phyloP scores from a whole-genome alignment of 2,888 invertebrate genomes.

The Papilio protenor region DNA sequence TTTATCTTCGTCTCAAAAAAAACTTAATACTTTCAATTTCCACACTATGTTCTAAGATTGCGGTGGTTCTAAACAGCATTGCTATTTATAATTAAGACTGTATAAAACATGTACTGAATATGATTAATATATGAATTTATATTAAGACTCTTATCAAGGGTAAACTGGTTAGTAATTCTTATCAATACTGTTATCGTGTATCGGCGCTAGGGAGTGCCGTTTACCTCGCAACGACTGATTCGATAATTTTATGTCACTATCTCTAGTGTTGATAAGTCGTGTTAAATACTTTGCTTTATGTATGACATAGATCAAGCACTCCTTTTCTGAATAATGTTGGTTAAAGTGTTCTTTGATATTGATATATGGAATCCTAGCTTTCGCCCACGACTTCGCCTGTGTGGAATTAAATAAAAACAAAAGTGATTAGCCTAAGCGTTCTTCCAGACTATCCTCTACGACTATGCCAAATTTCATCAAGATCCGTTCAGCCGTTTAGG shows the following conservation, averaged over 20 bases:
- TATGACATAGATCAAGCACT: background rate
- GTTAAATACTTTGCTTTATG: constrained; percentile 26
- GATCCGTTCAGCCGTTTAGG: too few species aligned
- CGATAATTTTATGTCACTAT: constrained; percentile 35
- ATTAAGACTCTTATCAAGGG: constrained; percentile 21
- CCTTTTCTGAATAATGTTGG: background rate
- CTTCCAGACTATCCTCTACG: too few species aligned
- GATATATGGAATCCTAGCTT: background rate
- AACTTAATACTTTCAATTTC: too few species aligned
- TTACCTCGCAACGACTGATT: constrained; percentile 31
- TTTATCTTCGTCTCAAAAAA: too few species aligned
- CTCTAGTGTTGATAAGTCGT: constrained; percentile 33
- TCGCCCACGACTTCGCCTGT: too few species aligned
- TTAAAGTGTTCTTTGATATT: background rate
- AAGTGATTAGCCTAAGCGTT: too few species aligned
- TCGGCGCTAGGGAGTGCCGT: constrained; percentile 38
- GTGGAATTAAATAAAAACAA: too few species aligned
- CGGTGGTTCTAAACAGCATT: background rate
- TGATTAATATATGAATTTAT: constrained; percentile 16
- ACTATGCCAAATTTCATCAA: too few species aligned
- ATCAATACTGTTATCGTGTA: constrained; percentile 29
- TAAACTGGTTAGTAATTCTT: constrained; percentile 36
- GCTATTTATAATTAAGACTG: background rate
- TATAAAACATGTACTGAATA: background rate
- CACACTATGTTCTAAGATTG: too few species aligned